phyloP scores from a whole-genome alignment of 2,113 vertebrate genomes.

The Actenoides hombroni region DNA sequence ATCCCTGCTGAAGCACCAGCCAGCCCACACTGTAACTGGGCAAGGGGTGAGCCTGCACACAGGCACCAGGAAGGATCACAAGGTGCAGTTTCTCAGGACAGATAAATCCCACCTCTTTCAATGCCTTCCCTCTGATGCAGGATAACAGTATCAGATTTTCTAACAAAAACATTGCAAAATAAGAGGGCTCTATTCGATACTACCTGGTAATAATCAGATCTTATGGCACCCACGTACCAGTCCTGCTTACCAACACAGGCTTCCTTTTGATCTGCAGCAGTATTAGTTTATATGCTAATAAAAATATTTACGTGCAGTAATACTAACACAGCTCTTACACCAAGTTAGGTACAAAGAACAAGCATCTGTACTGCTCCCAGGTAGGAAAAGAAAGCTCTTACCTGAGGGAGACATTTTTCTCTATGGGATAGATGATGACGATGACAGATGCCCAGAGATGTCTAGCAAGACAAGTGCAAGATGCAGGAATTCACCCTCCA shows the following conservation, averaged over 20 bases:
- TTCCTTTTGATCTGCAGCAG: slow-evolving; percentile 5
- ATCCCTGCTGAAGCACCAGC: neutral
- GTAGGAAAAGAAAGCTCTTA: neutral
- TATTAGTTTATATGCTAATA: neutral
- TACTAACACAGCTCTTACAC: neutral
- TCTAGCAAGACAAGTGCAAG: neutral
- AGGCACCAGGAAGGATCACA: neutral
- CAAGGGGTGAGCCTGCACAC: fast-evolving
- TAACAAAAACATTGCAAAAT: neutral
- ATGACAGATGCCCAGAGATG: neutral
- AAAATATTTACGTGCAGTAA: neutral
- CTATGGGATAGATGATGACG: neutral
- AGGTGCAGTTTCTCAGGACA: neutral
- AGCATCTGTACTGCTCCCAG: neutral
- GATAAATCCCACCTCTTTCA: neutral
- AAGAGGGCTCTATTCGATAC: neutral
- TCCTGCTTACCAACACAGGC: neutral
- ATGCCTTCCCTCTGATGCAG: neutral
- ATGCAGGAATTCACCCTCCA: neutral
- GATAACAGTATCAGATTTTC: neutral
- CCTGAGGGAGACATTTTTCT: neutral
- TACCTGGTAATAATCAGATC: neutral
- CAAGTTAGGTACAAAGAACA: neutral
- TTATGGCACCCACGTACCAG: neutral
- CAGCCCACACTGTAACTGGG: fast-evolving